A percentile compares a stretch with the other conserved stretches of the same genome.
Conservation (phyloP, 1,140 invertebrate genomes). For the Solenopsis fugax region DNA sequence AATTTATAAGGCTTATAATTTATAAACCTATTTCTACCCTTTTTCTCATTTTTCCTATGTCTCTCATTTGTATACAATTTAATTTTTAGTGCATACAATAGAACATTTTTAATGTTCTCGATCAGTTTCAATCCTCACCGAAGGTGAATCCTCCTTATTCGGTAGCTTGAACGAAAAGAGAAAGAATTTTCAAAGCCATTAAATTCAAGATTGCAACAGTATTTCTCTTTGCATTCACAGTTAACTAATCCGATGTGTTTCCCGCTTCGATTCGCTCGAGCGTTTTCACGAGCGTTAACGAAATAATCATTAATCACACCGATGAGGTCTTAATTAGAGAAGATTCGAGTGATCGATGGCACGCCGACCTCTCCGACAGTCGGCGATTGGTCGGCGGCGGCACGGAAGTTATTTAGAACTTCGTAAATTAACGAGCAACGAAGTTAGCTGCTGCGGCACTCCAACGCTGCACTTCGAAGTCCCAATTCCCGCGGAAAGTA, state of each 20-base stretch:
- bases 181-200: neutral
- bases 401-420: constrained; percentile 36
- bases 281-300: neutral
- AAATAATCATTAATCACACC: neutral
- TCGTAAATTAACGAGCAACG: constrained; percentile 43
- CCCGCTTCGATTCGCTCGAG: neutral
- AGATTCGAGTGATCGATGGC: neutral
- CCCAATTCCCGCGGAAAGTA: neutral
- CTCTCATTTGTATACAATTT: neutral
- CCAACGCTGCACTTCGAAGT: neutral
- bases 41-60: neutral
- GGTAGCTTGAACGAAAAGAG: too few relatives aligned
- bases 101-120: neutral
- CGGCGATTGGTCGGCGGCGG: neutral
- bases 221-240: neutral
- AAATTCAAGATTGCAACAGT: neutral
- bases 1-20: too few relatives aligned
- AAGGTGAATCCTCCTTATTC: neutral
- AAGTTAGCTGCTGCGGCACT: constrained; percentile 9
- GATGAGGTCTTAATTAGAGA: constrained; percentile 24
- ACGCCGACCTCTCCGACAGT: neutral
- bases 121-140: neutral
- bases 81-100: neutral
- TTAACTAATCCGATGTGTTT: neutral
- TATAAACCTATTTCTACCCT: too few relatives aligned